A percentile compares a stretch with the other conserved stretches of the same genome.
Evolutionary conservation across 2,888 invertebrate species (phyloP).

Genomic region (Mesoligia furuncula): DNA sequence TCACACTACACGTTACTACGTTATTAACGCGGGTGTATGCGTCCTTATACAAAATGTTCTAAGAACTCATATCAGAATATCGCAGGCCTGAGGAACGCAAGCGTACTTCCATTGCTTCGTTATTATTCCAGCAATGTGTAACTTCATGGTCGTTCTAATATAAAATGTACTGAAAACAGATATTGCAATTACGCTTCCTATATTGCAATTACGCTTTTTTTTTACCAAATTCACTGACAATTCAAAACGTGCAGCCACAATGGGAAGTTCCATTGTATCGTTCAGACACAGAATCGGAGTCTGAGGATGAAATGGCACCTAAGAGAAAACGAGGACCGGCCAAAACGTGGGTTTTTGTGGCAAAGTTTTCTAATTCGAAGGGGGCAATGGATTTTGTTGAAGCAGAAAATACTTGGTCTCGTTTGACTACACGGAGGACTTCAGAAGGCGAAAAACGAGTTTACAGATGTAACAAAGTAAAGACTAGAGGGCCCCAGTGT

Average conservation of each 20-base stretch:
- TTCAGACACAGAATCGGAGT: neutral
- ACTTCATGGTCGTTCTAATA: too few species aligned
- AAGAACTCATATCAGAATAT: too few species aligned
- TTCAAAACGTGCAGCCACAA: neutral
- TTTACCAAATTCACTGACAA: neutral
- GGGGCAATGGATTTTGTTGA: neutral
- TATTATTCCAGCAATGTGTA: too few species aligned
- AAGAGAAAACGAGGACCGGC: constrained; percentile 10
- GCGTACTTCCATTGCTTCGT: too few species aligned
- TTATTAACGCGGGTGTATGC: too few species aligned
- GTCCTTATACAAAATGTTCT: too few species aligned
- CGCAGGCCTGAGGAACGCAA: too few species aligned
- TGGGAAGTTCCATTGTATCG: neutral
- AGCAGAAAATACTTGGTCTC: constrained; percentile 21
- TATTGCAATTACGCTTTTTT: neutral
- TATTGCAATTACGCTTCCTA: too few species aligned
- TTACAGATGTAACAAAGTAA: constrained; percentile 18
- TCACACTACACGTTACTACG: too few species aligned
- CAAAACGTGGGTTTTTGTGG: constrained; percentile 2
- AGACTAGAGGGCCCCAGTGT: constrained; percentile 21
- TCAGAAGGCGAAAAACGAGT: constrained; percentile 1
- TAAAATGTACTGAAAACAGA: too few species aligned
- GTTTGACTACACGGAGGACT: constrained; percentile 1
- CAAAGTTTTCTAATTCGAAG: constrained; percentile 2
- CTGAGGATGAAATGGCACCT: neutral